Percentiles rank a stretch among this genome's conserved stretches.
phyloP scores from a whole-genome alignment of 2,888 invertebrate species.

The Kryphioiulus occultus region DNA sequence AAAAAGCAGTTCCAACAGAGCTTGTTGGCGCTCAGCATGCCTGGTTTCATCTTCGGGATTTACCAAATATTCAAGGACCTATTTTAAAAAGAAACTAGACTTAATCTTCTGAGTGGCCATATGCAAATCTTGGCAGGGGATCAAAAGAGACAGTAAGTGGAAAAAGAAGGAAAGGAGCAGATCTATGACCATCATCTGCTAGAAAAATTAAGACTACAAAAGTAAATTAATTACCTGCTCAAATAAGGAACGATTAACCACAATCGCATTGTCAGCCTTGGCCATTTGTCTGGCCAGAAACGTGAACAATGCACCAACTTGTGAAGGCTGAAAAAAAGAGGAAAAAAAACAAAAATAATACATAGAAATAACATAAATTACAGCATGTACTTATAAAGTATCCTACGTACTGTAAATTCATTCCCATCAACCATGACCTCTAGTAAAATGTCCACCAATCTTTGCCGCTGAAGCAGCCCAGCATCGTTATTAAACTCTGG shows the following conservation, averaged over 20 bases:
- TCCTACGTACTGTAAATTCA: conserved; percentile 70
- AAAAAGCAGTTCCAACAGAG: conserved; percentile 74
- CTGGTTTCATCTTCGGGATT: conserved; percentile 62
- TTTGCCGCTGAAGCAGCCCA: conserved; percentile 74
- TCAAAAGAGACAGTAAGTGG: not conserved
- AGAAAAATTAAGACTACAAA: not conserved
- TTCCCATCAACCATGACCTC: conserved; percentile 73
- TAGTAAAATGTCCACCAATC: conserved; percentile 79
- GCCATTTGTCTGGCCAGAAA: conserved; percentile 74
- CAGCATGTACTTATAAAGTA: not conserved
- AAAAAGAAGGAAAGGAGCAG: not conserved
- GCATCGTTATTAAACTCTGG: conserved; percentile 77
- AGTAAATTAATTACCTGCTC: conserved; percentile 64
- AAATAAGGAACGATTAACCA: conserved; percentile 67
- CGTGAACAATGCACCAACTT: conserved; percentile 72
- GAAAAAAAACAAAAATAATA: not conserved
- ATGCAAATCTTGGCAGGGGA: too few species aligned
- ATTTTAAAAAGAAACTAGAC: conserved; percentile 12
- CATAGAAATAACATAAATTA: not conserved
- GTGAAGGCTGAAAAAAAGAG: conserved; percentile 65
- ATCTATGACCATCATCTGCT: not conserved
- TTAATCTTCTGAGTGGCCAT: not conserved
- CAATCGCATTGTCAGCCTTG: conserved; percentile 63
- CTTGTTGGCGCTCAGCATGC: conserved; percentile 75
- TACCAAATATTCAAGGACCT: conserved; percentile 67